Evolutionary conservation across 53 echinoderm and acorn worm genomes (phyloP).

Genomic region (Hippasteria phrygiana): DNA sequence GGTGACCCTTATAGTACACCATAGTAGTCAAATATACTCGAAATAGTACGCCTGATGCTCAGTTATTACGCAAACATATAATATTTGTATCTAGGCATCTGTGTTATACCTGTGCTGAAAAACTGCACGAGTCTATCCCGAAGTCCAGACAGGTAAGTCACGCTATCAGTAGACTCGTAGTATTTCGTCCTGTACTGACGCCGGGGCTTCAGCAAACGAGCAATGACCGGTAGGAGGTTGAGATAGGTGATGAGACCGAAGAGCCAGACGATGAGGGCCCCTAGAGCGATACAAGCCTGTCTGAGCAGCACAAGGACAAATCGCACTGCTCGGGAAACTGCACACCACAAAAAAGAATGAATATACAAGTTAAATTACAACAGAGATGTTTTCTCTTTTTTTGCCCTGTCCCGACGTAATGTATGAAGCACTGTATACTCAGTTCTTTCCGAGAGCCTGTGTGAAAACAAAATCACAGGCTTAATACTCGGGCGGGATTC

Average conservation of each 20-base stretch:
- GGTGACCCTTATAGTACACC: background rate
- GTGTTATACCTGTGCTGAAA: slow-evolving; percentile 55
- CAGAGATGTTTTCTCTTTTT: background rate
- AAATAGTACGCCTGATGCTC: no score
- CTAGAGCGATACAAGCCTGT: background rate
- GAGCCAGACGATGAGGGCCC: slow-evolving; percentile 50
- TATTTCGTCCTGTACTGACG: slow-evolving; percentile 24
- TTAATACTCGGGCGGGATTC: no score
- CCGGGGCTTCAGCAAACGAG: slow-evolving; percentile 11
- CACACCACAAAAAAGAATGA: background rate
- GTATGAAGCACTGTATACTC: no score
- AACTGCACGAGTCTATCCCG: slow-evolving; percentile 31
- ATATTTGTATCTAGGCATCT: background rate
- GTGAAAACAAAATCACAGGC: no score
- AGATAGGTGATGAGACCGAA: slow-evolving; percentile 53
- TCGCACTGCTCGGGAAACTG: slow-evolving; percentile 28
- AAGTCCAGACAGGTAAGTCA: slow-evolving; percentile 46
- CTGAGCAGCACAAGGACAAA: background rate
- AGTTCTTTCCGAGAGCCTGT: no score
- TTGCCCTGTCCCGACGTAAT: no score
- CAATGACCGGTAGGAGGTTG: slow-evolving; percentile 35
- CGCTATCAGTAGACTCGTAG: slow-evolving; percentile 40
- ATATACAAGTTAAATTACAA: background rate
- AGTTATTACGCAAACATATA: background rate
- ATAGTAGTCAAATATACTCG: no score